These are phyloP conservation scores for Lepidurus packardi DNA, from an alignment of 1,140 invertebrate genomes.

Conservation along the genomic window DNA sequence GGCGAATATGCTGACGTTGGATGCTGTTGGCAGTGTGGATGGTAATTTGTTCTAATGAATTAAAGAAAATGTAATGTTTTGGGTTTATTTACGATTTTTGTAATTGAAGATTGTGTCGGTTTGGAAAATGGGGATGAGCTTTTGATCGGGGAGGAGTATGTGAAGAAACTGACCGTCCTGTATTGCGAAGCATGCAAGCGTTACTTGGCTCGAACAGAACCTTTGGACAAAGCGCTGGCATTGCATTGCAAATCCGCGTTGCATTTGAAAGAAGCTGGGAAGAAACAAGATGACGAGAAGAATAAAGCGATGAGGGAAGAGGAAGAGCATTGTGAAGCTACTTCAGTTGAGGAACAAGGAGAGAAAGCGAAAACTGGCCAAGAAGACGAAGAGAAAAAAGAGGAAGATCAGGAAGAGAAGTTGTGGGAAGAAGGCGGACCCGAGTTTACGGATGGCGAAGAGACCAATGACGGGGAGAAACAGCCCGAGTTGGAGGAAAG, in stretches of 20 bases:
- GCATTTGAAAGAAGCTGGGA: not conserved
- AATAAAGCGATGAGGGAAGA: constrained; percentile 60
- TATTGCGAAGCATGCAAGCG: constrained; percentile 66
- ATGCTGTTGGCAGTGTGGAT: constrained; percentile 76
- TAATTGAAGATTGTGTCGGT: constrained; percentile 39
- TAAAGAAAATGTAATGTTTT: constrained; percentile 27
- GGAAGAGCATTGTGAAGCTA: constrained; percentile 51
- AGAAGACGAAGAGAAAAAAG: constrained; percentile 45
- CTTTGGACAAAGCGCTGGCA: constrained; percentile 56
- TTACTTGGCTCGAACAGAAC: constrained; percentile 59
- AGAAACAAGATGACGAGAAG: constrained; percentile 32
- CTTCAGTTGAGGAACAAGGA: not conserved
- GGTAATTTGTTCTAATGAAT: constrained; percentile 46
- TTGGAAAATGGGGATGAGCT: constrained; percentile 58
- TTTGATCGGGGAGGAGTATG: constrained; percentile 60
- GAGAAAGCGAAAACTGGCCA: constrained; percentile 37
- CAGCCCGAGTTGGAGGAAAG: constrained; percentile 1
- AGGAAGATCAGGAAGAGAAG: constrained; percentile 17
- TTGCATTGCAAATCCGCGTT: constrained; percentile 54
- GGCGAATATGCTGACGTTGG: constrained; percentile 74
- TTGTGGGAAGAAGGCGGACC: constrained; percentile 13
- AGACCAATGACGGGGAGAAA: constrained; percentile 10
- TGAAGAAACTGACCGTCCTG: constrained; percentile 63
- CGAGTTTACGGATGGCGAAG: not conserved
- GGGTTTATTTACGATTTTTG: constrained; percentile 31